Conservation (phyloP, 1,140 invertebrate genomes). For the Pteromalus puparum region DNA sequence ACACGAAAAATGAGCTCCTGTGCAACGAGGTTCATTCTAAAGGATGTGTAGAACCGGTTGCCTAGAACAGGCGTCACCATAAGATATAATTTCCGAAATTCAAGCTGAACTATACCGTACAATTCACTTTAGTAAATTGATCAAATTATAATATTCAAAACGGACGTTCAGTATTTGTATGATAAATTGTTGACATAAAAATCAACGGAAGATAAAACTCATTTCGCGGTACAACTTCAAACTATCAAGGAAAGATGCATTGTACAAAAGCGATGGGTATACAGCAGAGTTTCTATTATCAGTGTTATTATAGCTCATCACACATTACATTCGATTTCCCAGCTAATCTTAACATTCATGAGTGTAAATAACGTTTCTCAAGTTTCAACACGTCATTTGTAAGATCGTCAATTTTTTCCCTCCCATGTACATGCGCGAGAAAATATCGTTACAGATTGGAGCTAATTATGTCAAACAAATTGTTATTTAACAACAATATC, state of each 20-base stretch:
- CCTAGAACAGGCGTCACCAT: neutral
- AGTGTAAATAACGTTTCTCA: too few species aligned
- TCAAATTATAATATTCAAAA: too few species aligned
- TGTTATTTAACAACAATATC: conserved; percentile 35
- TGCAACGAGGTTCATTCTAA: neutral
- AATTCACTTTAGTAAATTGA: too few species aligned
- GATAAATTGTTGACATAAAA: too few species aligned
- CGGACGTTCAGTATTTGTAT: too few species aligned
- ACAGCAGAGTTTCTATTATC: neutral
- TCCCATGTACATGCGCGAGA: neutral
- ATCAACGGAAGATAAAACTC: neutral
- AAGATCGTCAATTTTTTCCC: neutral
- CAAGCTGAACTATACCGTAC: too few species aligned
- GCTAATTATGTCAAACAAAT: conserved; percentile 48
- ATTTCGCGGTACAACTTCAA: neutral
- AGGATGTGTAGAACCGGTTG: neutral
- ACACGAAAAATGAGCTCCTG: neutral
- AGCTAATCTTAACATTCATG: too few species aligned
- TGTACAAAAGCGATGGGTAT: neutral
- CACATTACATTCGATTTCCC: too few species aligned
- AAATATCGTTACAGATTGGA: neutral
- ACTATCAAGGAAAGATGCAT: neutral
- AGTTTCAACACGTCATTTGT: neutral
- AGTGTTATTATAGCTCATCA: too few species aligned
- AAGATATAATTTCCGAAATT: too few species aligned